phyloP scores from a whole-genome alignment of 2,113 vertebrate species.

The Calypte anna region DNA sequence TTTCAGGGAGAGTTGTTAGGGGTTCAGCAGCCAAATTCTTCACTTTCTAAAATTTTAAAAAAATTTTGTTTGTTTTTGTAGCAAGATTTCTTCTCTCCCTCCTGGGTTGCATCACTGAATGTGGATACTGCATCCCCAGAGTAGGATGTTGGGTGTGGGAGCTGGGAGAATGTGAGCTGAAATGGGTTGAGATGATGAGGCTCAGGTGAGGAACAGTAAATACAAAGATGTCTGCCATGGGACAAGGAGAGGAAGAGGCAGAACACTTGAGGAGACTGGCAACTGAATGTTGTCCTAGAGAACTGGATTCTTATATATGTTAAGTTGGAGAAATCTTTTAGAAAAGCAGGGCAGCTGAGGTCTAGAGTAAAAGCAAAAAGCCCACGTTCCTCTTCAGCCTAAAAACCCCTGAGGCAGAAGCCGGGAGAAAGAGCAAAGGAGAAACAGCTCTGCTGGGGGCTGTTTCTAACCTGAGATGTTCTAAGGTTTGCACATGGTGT shows the following conservation, averaged over 20 bases:
- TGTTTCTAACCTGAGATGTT: background rate
- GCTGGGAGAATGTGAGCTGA: background rate
- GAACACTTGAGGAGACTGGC: background rate
- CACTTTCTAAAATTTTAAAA: background rate
- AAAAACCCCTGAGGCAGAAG: background rate
- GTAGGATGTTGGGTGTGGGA: background rate
- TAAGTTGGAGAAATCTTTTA: background rate
- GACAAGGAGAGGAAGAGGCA: background rate
- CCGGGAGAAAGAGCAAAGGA: background rate
- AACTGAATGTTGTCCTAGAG: background rate
- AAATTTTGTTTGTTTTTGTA: background rate
- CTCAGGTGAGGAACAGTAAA: background rate
- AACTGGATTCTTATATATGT: background rate
- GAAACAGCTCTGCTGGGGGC: background rate
- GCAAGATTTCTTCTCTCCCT: background rate
- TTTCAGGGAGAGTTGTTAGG: background rate
- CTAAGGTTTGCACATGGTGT: fast-evolving
- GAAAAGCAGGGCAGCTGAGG: background rate
- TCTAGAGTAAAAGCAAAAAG: background rate
- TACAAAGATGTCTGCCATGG: background rate
- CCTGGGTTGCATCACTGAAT: background rate
- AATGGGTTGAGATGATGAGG: background rate
- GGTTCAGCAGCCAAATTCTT: background rate
- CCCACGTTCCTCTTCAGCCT: fast-evolving
- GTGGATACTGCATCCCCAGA: background rate